Conservation (phyloP, 2,113 vertebrate genomes). For the Mus spicilegus region DNA sequence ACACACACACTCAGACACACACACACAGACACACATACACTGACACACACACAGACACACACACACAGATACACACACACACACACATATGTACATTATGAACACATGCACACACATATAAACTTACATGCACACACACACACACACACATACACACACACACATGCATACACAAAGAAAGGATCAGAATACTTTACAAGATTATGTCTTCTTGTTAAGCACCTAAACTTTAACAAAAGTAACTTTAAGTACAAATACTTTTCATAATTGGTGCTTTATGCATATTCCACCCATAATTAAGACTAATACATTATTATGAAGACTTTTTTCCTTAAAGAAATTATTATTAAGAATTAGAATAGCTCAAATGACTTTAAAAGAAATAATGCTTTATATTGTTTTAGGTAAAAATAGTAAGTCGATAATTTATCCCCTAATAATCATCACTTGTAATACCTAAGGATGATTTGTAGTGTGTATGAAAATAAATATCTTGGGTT, state of each 20-base stretch:
- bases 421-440: slow-evolving; percentile 26
- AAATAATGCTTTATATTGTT: not conserved
- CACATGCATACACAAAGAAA: not conserved
- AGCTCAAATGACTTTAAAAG: slow-evolving; percentile 14
- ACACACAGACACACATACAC: not conserved
- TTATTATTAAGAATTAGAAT: not conserved
- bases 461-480: not conserved
- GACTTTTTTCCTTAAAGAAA: slow-evolving; percentile 7
- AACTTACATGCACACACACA: not conserved
- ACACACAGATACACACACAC: not conserved
- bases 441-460: not conserved
- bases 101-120: not conserved
- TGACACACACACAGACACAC: not conserved
- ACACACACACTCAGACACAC: not conserved
- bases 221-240: not conserved
- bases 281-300: not conserved
- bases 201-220: not conserved
- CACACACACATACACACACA: not conserved
- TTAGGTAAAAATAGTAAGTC: slow-evolving; percentile 34
- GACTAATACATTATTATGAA: not conserved
- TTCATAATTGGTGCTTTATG: not conserved
- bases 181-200: not conserved
- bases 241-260: slow-evolving; percentile 9
- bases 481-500: not conserved
- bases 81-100: not conserved